A percentile compares a stretch with the other conserved stretches of the same genome.
phyloP scores from a whole-genome alignment of 2,797 vertebrate species.

The Hippopotamyrus pictus region DNA sequence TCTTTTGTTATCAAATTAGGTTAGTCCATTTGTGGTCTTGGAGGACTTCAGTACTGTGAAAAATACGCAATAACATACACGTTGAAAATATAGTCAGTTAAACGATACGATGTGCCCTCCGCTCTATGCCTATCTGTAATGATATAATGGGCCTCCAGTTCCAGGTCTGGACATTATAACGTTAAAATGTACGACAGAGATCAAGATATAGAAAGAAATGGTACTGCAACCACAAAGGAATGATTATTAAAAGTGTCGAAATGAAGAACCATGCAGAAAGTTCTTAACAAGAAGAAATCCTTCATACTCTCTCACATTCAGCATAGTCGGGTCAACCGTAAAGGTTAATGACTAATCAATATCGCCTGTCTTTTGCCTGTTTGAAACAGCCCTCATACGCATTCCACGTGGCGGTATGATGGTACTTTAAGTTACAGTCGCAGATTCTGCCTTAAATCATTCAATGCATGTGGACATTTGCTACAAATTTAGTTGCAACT shows the following conservation, averaged over 20 bases:
- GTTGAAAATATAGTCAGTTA: not conserved
- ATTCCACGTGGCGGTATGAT: not conserved
- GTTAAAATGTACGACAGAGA: not conserved
- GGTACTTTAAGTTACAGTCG: not conserved
- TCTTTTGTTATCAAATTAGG: not conserved
- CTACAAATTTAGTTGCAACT: not conserved
- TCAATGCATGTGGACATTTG: not conserved
- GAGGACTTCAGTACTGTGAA: not conserved
- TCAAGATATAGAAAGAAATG: conserved; percentile 24
- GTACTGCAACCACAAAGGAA: not conserved
- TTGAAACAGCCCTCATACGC: not conserved
- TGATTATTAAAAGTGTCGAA: not conserved
- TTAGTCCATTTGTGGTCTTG: not conserved
- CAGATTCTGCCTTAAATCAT: not conserved
- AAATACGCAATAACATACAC: not conserved
- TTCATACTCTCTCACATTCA: not conserved
- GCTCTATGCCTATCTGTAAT: not conserved
- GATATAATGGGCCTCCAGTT: not conserved
- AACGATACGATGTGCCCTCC: not conserved
- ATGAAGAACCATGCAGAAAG: not conserved
- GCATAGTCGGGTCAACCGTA: not conserved
- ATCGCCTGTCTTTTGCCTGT: not conserved
- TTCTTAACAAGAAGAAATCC: not conserved
- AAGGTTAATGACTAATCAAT: not conserved
- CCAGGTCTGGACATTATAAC: not conserved